Evolutionary conservation across 2,113 vertebrate genomes (phyloP).

Genomic region (Oplegnathus fasciatus): DNA sequence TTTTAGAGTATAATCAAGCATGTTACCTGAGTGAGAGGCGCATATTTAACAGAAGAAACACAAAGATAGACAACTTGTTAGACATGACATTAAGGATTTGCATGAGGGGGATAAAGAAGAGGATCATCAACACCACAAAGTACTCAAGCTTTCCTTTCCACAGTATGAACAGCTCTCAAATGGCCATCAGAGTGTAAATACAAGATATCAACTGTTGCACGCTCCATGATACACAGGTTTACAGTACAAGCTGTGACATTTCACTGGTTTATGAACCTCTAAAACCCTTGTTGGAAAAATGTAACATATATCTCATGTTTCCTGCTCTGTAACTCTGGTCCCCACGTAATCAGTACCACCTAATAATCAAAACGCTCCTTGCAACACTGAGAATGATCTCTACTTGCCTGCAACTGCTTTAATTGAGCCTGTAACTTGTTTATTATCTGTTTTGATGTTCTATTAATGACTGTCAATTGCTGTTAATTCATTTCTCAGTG

Average conservation of each 20-base stretch:
- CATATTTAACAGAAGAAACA: not conserved
- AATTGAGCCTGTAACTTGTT: not conserved
- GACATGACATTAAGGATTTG: not conserved
- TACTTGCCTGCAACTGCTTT: not conserved
- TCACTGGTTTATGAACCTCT: not conserved
- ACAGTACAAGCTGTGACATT: not conserved
- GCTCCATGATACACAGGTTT: not conserved
- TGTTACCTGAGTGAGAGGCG: not conserved
- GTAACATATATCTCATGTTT: not conserved
- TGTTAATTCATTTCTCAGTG: not conserved
- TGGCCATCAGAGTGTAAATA: not conserved
- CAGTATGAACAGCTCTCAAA: not conserved
- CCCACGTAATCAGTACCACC: not conserved
- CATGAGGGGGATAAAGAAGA: not conserved
- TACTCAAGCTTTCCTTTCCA: not conserved
- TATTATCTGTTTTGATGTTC: not conserved
- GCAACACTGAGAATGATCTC: not conserved
- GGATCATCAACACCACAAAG: not conserved
- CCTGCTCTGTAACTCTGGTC: not conserved
- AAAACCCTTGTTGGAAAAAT: not conserved
- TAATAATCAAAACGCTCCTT: not conserved
- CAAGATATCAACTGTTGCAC: not conserved
- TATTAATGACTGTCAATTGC: not conserved
- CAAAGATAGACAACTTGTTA: not conserved
- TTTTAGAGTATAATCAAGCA: slow-evolving; percentile 2